phyloP scores from a whole-genome alignment of 2,888 invertebrate species.

The Petrophora chlorosata region DNA sequence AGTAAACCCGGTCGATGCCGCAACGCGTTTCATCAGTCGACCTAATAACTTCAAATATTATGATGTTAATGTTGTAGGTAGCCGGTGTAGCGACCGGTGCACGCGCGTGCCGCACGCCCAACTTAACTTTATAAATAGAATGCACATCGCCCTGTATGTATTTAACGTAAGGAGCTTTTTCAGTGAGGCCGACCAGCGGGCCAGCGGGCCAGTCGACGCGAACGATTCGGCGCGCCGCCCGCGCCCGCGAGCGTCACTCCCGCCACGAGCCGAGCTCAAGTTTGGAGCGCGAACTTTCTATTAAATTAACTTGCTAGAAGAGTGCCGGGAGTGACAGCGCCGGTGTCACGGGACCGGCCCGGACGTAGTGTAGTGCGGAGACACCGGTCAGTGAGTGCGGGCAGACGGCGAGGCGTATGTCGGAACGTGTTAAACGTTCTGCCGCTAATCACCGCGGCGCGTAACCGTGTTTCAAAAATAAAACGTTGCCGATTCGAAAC shows the following conservation, averaged over 20 bases:
- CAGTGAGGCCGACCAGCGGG: slow-evolving; percentile 52
- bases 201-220: slow-evolving; percentile 61
- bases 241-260: slow-evolving; percentile 52
- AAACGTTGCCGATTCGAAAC: slow-evolving; percentile 78
- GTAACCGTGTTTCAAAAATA: slow-evolving; percentile 80
- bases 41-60: slow-evolving; percentile 77
- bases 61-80: slow-evolving; percentile 69
- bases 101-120: slow-evolving; percentile 70
- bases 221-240: slow-evolving; percentile 66
- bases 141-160: slow-evolving; percentile 75
- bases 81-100: slow-evolving; percentile 60
- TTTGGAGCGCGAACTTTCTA: slow-evolving; percentile 42
- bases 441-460: slow-evolving; percentile 57
- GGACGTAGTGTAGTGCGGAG: slow-evolving; percentile 19
- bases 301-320: slow-evolving; percentile 55
- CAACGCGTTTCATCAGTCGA: slow-evolving; percentile 68
- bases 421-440: slow-evolving; percentile 9
- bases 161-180: slow-evolving; percentile 76
- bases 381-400: slow-evolving; percentile 15
- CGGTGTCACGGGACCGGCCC: not conserved
- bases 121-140: slow-evolving; percentile 81
- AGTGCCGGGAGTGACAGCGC: slow-evolving; percentile 48
- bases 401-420: slow-evolving; percentile 14
- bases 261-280: slow-evolving; percentile 44
- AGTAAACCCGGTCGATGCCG: slow-evolving; percentile 43